phyloP scores from a whole-genome alignment of 2,888 invertebrate genomes.

The Hirudinaria manillensis region DNA sequence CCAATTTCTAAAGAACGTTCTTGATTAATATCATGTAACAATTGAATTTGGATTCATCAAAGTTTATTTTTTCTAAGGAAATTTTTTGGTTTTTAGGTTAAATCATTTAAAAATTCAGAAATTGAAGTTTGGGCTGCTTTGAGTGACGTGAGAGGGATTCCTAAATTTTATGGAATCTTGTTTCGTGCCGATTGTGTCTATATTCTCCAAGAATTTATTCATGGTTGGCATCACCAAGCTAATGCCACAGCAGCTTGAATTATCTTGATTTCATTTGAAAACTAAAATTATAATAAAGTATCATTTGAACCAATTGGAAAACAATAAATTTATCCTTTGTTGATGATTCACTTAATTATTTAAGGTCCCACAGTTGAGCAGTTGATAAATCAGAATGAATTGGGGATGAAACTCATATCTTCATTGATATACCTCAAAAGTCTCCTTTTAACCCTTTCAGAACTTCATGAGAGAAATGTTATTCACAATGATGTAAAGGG shows the following conservation, averaged over 20 bases:
- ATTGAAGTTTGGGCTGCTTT: slow-evolving; percentile 5
- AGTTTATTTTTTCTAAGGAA: too few relatives aligned
- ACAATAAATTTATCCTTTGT: not conserved
- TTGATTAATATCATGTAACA: too few relatives aligned
- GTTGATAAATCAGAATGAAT: not conserved
- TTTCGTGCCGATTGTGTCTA: not conserved
- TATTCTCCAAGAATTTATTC: slow-evolving; percentile 13
- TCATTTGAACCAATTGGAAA: not conserved
- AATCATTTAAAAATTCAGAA: not conserved
- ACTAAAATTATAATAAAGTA: not conserved
- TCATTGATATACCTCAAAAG: not conserved
- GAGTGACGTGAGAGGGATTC: not conserved
- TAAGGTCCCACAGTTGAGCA: not conserved
- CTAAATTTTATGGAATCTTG: not conserved
- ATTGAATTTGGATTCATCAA: too few relatives aligned
- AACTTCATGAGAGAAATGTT: slow-evolving; percentile 7
- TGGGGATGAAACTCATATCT: not conserved
- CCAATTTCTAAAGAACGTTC: too few relatives aligned
- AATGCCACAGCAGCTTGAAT: not conserved
- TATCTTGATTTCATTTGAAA: not conserved
- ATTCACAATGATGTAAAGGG: not conserved
- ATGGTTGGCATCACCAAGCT: slow-evolving; percentile 1
- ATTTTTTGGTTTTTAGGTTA: not conserved
- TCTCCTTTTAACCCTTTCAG: slow-evolving; percentile 8
- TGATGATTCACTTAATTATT: not conserved